Evolutionary conservation across 2,797 vertebrate species (phyloP), one percentile per base, ranked within the genome.

Genomic region (Euphonia xanthogaster): DNA sequence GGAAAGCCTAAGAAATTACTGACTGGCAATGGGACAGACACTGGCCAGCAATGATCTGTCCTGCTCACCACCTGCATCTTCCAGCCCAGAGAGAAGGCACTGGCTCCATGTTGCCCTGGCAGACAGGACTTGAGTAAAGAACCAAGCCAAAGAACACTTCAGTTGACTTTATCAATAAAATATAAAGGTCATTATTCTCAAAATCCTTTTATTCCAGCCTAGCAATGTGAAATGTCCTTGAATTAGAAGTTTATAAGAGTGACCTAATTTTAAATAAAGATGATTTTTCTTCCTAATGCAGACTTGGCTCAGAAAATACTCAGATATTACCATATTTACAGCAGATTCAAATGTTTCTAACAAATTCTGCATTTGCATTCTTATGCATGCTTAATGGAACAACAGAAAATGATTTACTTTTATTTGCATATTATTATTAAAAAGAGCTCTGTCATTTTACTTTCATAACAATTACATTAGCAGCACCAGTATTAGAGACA

Each of bases 321-420:
- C 68, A 71, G 22, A 70, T 48, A 14, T 75, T 86, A 65, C 39
- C 51, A 25, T 63, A 81, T 86, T 94, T 93, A 75, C 62, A 86
- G n/a, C 18, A 54, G 70, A 28, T 70, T 80, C 86, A 86, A 83
- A 90, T 27, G 42, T 42, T 95, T 94, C 81, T 78, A 86, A 87
- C 10, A 90, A 84, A 42, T 40, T 21, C 77, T 82, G 58, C n/a
- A 74, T 83, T 96, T 90, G 8, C 19, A 58, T 95, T 88, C 50
- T 79, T 27, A 72, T 19, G 93, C 50, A 68, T 14, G 25, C 45
- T 83, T 77, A 90, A n/a, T 86, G 21, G 35, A 96, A 93, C 8
- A 86, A 94, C 10, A 62, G 96, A 93, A 67, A 66, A 8, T 50
- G 81, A 31, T 47, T 83, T 92, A 47, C 31, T 94, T 97, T 91